Base-by-base conservation (phyloP, 2,888 invertebrate species). In the Homarus gammarus region DNA sequence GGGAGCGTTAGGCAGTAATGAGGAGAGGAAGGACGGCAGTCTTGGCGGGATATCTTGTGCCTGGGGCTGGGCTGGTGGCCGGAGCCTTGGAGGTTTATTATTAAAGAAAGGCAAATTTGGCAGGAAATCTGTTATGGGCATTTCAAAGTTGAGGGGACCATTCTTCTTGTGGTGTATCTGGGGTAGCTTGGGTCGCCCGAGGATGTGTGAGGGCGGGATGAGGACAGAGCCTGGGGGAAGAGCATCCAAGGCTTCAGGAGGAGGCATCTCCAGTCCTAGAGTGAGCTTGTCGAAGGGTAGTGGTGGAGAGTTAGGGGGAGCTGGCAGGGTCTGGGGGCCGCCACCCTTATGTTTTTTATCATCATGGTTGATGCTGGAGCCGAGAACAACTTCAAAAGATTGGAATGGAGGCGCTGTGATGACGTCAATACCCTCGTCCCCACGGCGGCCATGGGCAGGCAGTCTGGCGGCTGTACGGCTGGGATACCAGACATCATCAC, bases 321-420 rank as follows among this genome's bases (percentile, higher is more conserved):
- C 82, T 40, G 38, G 40, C 18, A 8, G 49, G 15, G 22, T n/a
- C 31, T 40, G 44, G 18, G 36, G 15, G 27, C 64, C 75, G n/a
- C n/a, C 44, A 0, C 36, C 31, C 12, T 36, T 33, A 0, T 36
- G 40, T 6, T 77, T 36, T 6, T 85, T 87, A 31, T 31, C 77
- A 38, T 91, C 88, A 27, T 78, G 87, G 70, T 79, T 72, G 51
- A 91, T 73, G 78, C 91, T 91, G 27, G 90, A 91, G 18, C 89
- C 87, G 31, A 91, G 72, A 8, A 91, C 89, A 3, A 91, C 84
- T 33, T 91, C 89, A 49, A 87, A 91, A n/a, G 83, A 75, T 56
- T 87, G 51, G 15, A 70, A 78, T 36, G 91, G 84, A n/a, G 91
- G 91, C 36, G 91, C 91, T 2, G 91, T 91, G 56, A 91, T 91